phyloP scores from a whole-genome alignment of 2,888 invertebrate species.

The Slavum lentiscoides region DNA sequence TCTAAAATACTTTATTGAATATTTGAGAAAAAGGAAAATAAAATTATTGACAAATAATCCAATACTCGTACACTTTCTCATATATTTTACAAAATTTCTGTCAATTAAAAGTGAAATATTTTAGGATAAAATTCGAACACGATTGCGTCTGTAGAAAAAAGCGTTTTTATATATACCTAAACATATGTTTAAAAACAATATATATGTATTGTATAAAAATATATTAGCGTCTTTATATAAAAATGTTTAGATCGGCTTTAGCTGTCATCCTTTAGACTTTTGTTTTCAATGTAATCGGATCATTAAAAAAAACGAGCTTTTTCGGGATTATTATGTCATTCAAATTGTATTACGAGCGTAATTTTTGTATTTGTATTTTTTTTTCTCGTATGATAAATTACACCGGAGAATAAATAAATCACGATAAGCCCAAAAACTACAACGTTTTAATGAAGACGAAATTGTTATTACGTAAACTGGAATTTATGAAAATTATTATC shows the following conservation, averaged over 20 bases:
- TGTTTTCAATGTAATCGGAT: slow-evolving; percentile 31
- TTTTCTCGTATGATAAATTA: slow-evolving; percentile 23
- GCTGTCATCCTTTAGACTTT: slow-evolving; percentile 17
- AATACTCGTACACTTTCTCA: too few species aligned
- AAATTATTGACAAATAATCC: too few species aligned
- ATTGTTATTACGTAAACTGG: not conserved
- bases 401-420: not conserved
- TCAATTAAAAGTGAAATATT: too few species aligned
- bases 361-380: slow-evolving; percentile 7
- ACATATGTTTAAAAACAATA: too few species aligned
- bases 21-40: too few species aligned
- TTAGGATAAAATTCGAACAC: too few species aligned
- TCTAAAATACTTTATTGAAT: too few species aligned
- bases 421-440: not conserved
- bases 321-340: slow-evolving; percentile 22
- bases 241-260: slow-evolving; percentile 15
- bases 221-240: not conserved
- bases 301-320: slow-evolving; percentile 25
- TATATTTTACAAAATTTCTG: too few species aligned
- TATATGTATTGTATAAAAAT: not conserved
- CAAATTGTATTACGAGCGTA: not conserved
- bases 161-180: too few species aligned
- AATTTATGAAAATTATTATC: not conserved
- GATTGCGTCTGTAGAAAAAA: too few species aligned
- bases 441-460: not conserved